These are phyloP conservation scores for Drosophila tristis DNA, from an alignment of 1,140 invertebrate species.

Conservation along the genomic window DNA sequence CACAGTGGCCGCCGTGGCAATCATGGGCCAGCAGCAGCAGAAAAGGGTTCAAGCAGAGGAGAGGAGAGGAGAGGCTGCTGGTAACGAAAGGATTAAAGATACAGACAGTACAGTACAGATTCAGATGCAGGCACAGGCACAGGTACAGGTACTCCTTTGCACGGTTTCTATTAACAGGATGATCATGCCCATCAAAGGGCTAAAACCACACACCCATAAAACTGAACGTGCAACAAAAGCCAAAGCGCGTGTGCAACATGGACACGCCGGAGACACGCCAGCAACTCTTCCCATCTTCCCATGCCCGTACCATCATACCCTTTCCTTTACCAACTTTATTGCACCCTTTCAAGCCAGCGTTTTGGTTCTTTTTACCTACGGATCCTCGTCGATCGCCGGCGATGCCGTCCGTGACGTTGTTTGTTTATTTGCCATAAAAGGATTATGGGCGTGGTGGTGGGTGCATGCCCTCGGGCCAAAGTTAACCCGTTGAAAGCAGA, in stretches of 20 bases:
- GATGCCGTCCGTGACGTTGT: constrained; percentile 58
- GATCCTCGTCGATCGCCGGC: constrained; percentile 1
- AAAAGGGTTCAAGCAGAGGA: constrained; percentile 46
- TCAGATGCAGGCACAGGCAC: not conserved
- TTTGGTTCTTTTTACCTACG: constrained; percentile 64
- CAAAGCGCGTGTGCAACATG: constrained; percentile 58
- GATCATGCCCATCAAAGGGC: constrained; percentile 84
- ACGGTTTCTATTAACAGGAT: constrained; percentile 82
- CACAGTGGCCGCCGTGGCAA: constrained; percentile 8
- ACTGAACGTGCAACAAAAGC: constrained; percentile 75
- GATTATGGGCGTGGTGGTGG: constrained; percentile 75
- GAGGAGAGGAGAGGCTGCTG: constrained; percentile 11
- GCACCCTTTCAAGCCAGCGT: constrained; percentile 54
- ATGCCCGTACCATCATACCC: constrained; percentile 3
- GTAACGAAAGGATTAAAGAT: constrained; percentile 34
- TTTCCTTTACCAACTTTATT: constrained; percentile 69
- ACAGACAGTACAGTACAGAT: not conserved
- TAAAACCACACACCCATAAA: constrained; percentile 84
- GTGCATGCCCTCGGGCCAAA: constrained; percentile 46
- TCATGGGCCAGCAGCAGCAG: constrained; percentile 26
- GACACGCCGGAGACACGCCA: not conserved
- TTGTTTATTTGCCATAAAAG: constrained; percentile 83
- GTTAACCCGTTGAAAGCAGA: constrained; percentile 62
- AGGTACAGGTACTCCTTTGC: constrained; percentile 46
- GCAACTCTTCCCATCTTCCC: constrained; percentile 7